Evolutionary conservation across 2,797 vertebrate genomes (phyloP), one percentile per base, ranked within the genome.

Genomic region (Melanotaenia nigrans): DNA sequence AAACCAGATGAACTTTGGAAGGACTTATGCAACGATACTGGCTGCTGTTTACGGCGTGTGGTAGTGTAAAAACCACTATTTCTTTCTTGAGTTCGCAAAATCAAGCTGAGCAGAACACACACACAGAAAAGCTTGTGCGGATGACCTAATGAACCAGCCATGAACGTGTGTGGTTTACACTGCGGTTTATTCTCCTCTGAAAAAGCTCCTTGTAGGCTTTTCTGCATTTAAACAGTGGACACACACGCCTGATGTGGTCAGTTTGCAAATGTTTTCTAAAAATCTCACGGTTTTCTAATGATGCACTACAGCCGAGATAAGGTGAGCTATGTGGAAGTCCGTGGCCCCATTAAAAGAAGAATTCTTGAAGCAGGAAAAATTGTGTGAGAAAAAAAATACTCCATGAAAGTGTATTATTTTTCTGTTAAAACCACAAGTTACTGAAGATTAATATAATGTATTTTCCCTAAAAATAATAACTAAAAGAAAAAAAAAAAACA

Each of bases 1-100:
- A 83, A 82, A 77, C 79, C 85, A 87, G 73, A 81, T 83, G 81
- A 87, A 83, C 78, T 64, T 65, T 74, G 2, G 8, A 61, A 85
- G 64, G 67, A 75, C 66, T 83, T 61, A 47, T 58, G 73, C n/a
- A 76, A 75, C 7, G 33, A 61, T 68, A 47, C 51, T 0, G 55
- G 56, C 55, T 18, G 73, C 68, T 71, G 68, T 78, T 81, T 71
- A 55, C 71, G 68, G 80, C 57, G 9, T 3, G 70, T 69, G 72
- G 72, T 78, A 76, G 77, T 36, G 35, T 2, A 49, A 70, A 63
- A 80, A 58, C 24, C 51, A 36, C 1, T 0, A 20, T 35, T 55
- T 42, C 68, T 75, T 81, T 75, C 58, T 77, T 47, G 12, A 81
- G 59, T 81, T 68, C 10, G 0, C 32, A 13, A 9, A 61, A 36